These are phyloP conservation scores for Drosophila nr. fundita DNA, from an alignment of 2,888 invertebrate genomes.

Conservation along the genomic window DNA sequence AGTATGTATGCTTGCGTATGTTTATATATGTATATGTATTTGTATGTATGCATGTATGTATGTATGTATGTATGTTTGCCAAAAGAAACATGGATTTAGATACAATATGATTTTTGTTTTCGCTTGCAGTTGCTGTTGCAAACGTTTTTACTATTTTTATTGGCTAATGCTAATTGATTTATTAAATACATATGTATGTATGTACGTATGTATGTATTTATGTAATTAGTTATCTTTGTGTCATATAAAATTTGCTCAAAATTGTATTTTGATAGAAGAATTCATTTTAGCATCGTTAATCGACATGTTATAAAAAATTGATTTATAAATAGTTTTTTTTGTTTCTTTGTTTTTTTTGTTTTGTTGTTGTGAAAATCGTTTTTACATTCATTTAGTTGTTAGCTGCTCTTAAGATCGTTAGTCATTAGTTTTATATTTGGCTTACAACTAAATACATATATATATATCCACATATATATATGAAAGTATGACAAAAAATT, in stretches of 20 bases:
- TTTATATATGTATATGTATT: conserved; percentile 35
- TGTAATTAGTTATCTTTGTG: conserved; percentile 15
- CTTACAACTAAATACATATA: conserved; percentile 58
- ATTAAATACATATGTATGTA: conserved; percentile 25
- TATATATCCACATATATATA: conserved; percentile 16
- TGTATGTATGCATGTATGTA: conserved; percentile 31
- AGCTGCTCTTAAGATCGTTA: conserved; percentile 36
- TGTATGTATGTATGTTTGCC: conserved; percentile 14
- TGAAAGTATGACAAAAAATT: conserved; percentile 70
- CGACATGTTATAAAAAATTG: conserved; percentile 59
- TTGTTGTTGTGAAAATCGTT: conserved; percentile 34
- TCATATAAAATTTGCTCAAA: conserved; percentile 72
- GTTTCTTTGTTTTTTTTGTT: conserved; percentile 3
- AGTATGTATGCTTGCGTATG: conserved; percentile 50
- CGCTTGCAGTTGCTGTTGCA: conserved; percentile 30
- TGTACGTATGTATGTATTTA: conserved; percentile 18
- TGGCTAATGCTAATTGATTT: conserved; percentile 46
- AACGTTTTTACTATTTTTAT: conserved; percentile 44
- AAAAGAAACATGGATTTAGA: conserved; percentile 46
- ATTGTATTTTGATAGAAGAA: conserved; percentile 81
- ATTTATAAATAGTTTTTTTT: conserved; percentile 54
- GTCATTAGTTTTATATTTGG: conserved; percentile 28
- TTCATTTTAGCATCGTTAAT: conserved; percentile 62
- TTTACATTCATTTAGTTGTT: conserved; percentile 30
- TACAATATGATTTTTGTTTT: conserved; percentile 28